A percentile compares a stretch with the other conserved stretches of the same genome.
Conservation (phyloP, 2,888 invertebrate genomes). For the Ectemnius cavifrons region DNA sequence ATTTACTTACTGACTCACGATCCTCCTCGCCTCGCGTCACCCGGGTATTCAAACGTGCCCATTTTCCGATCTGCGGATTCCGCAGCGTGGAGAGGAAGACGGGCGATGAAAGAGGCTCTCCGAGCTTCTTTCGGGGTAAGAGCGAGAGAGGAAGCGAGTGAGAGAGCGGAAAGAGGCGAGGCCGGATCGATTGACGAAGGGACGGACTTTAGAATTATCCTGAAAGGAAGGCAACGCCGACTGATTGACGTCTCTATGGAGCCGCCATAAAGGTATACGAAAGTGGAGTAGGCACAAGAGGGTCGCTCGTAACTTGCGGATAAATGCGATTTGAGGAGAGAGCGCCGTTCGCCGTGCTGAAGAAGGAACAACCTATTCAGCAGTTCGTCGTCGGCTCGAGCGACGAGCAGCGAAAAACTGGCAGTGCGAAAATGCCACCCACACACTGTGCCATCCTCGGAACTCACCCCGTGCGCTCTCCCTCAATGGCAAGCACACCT, state of each 20-base stretch:
- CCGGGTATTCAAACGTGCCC: conserved; percentile 39
- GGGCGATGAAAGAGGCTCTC: neutral
- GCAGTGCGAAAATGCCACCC: conserved; percentile 72
- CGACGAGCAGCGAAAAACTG: conserved; percentile 59
- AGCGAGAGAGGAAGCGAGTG: conserved; percentile 39
- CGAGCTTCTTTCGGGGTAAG: conserved; percentile 8
- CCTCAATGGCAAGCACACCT: conserved; percentile 59
- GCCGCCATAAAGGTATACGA: conserved; percentile 67
- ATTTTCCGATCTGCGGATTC: conserved; percentile 58
- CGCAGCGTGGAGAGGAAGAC: conserved; percentile 24
- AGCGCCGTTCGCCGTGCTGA: conserved; percentile 30
- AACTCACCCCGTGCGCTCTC: conserved; percentile 34
- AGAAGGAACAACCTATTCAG: conserved; percentile 55
- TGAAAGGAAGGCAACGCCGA: conserved; percentile 71
- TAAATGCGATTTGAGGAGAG: conserved; percentile 72
- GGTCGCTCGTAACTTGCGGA: conserved; percentile 70
- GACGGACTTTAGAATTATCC: conserved; percentile 70
- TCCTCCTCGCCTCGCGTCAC: conserved; percentile 9
- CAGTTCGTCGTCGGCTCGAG: conserved; percentile 57
- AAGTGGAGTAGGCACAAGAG: conserved; percentile 69
- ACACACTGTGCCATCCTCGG: conserved; percentile 55
- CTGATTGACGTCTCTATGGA: conserved; percentile 75
- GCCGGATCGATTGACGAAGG: conserved; percentile 66
- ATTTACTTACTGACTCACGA: conserved; percentile 36
- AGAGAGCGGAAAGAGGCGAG: conserved; percentile 42